Evolutionary conservation across 2,797 vertebrate species (phyloP), one percentile per base, ranked within the genome.

Genomic region (Sebastes itinus): DNA sequence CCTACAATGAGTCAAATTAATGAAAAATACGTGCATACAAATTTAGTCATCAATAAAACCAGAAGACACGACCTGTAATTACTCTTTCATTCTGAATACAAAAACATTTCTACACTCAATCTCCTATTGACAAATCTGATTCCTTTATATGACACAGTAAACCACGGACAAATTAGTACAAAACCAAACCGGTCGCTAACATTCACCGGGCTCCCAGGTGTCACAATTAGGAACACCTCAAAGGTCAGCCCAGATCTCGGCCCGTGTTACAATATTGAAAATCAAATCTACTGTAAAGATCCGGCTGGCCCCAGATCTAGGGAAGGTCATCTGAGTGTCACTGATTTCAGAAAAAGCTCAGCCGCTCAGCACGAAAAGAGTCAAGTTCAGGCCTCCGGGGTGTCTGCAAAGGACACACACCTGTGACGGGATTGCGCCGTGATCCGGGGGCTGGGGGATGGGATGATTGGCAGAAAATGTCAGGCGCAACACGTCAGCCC

Each of bases 261-360:
- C 28, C 71, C 7, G 7, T 25, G 80, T 72, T 64, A 58, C 68
- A 38, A 73, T 94, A 94, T 94, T 92, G 93, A 93, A 94, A 94
- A 95, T 94, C 94, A 93, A 95, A 94, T 81, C 59, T 78, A 78
- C 67, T 76, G 82, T 87, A 90, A 93, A 85, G 90, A 92, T 93
- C 73, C 28, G 28, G 42, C 61, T 69, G 6, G 70, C 63, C 67
- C 38, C 69, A 77, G 90, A 82, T 89, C 66, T 5, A 78, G 86
- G 86, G 82, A 93, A 91, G 88, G 90, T 90, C 88, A 81, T 35
- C 27, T 0, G 3, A 67, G 87, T 77, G 85, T 84, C 75, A 46
- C 70, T 2, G 84, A 70, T 79, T 89, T 86, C n/a, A 65, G 18
- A 81, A 84, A 88, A 78, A 72, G 75, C 83, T 75, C n/a, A 18